A percentile compares a stretch with the other conserved stretches of the same genome.
Conservation (phyloP, 2,888 invertebrate species). For the Melanargia galathea region DNA sequence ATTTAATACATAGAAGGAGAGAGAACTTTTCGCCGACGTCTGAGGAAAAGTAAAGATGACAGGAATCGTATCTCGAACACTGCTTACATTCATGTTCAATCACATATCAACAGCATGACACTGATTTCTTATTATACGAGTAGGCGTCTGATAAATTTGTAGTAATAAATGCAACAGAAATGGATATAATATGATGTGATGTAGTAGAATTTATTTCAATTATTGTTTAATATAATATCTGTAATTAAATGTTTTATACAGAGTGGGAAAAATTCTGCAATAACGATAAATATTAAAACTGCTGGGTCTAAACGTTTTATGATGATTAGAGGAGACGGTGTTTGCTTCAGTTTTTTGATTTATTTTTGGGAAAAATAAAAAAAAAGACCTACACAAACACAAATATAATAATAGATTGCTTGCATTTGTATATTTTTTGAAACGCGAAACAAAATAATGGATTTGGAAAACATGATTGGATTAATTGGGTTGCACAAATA, state of each 20-base stretch:
- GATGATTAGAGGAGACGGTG: too few relatives aligned
- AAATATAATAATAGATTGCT: too few relatives aligned
- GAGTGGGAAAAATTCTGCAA: too few relatives aligned
- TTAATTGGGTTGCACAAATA: neutral
- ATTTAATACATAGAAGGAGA: constrained; percentile 24
- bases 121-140: constrained; percentile 31
- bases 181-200: neutral
- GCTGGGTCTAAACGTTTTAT: too few relatives aligned
- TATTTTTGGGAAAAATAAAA: too few relatives aligned
- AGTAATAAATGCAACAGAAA: constrained; percentile 16
- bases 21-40: constrained; percentile 24
- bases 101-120: constrained; percentile 29
- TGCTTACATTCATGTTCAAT: constrained; percentile 34
- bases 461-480: neutral
- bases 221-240: neutral
- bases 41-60: constrained; percentile 35
- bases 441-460: neutral
- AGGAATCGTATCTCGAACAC: constrained; percentile 30
- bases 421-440: too few relatives aligned
- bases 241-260: neutral
- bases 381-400: too few relatives aligned
- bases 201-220: neutral
- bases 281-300: too few relatives aligned
- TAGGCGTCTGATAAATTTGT: constrained; percentile 32
- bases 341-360: too few relatives aligned